Conservation (phyloP, 1,140 invertebrate species). For the Bombus confusus region DNA sequence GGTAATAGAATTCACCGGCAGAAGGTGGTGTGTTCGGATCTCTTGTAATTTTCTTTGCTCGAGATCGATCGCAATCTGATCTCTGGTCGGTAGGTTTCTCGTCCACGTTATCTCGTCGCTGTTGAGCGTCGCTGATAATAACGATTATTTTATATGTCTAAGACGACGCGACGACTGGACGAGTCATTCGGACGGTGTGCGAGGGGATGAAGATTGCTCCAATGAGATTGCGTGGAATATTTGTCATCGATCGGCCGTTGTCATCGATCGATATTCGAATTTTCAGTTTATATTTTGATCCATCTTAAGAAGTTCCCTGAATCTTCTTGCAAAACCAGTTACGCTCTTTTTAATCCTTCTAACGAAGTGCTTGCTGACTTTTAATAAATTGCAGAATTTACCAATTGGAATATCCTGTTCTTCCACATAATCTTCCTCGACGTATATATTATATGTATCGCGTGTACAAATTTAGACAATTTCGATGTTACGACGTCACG, state of each 20-base stretch:
- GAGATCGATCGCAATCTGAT: constrained; percentile 38
- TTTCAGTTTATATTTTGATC: constrained; percentile 31
- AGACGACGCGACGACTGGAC: not conserved
- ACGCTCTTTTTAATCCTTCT: constrained; percentile 17
- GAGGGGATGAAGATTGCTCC: constrained; percentile 11
- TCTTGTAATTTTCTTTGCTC: constrained; percentile 49
- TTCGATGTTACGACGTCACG: not conserved
- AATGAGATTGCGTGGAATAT: constrained; percentile 14
- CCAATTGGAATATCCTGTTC: constrained; percentile 7
- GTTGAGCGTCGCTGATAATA: constrained; percentile 44
- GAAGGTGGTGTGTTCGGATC: not conserved
- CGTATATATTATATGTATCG: constrained; percentile 3
- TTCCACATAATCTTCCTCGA: not conserved
- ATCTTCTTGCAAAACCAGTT: constrained; percentile 14
- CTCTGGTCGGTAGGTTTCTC: constrained; percentile 2
- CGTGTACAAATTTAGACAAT: not conserved
- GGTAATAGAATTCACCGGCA: too few relatives aligned
- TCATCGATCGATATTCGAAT: constrained; percentile 1
- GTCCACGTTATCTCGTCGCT: constrained; percentile 28
- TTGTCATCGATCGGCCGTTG: constrained; percentile 17
- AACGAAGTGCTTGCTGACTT: not conserved
- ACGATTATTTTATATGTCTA: constrained; percentile 34
- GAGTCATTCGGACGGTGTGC: constrained; percentile 5
- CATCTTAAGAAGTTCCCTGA: not conserved
- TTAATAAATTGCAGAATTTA: constrained; percentile 20